These are phyloP conservation scores for Pyrgus malvae DNA, from an alignment of 2,888 invertebrate species.

Conservation along the genomic window DNA sequence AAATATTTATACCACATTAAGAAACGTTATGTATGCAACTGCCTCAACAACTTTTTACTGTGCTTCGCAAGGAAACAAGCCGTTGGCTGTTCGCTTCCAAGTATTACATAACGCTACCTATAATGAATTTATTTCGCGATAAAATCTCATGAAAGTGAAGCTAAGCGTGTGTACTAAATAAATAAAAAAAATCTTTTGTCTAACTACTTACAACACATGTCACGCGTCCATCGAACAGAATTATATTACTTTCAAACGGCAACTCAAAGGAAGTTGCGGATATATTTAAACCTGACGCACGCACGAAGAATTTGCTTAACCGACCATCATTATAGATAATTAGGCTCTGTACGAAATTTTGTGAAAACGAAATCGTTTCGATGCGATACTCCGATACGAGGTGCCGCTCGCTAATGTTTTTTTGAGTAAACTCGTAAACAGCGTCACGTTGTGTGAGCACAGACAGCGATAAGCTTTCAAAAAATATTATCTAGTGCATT, in stretches of 20 bases:
- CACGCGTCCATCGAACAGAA: constrained; percentile 52
- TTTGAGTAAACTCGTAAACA: constrained; percentile 52
- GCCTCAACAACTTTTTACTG: constrained; percentile 50
- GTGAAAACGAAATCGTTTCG: constrained; percentile 27
- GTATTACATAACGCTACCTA: constrained; percentile 30
- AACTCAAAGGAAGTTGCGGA: constrained; percentile 68
- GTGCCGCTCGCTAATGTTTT: constrained; percentile 36
- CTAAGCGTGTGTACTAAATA: constrained; percentile 35
- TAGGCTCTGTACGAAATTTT: constrained; percentile 26
- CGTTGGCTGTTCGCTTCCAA: constrained; percentile 20
- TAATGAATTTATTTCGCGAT: constrained; percentile 44
- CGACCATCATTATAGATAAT: constrained; percentile 28
- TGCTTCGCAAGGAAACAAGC: constrained; percentile 28
- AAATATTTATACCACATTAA: constrained; percentile 58
- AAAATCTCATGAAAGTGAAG: constrained; percentile 59
- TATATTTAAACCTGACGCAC: constrained; percentile 59
- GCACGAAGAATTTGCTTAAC: constrained; percentile 38
- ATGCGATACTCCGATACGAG: constrained; percentile 26
- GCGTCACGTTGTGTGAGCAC: constrained; percentile 68
- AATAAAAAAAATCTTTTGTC: constrained; percentile 45
- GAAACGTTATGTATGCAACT: constrained; percentile 51
- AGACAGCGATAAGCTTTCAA: constrained; percentile 67
- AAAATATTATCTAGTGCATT: constrained; percentile 63
- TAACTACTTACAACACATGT: constrained; percentile 46
- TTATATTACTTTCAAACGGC: constrained; percentile 42